Percentiles rank a stretch among this genome's conserved stretches.
Conservation (phyloP, 2,797 vertebrate genomes). For the Neoniphon sammara region DNA sequence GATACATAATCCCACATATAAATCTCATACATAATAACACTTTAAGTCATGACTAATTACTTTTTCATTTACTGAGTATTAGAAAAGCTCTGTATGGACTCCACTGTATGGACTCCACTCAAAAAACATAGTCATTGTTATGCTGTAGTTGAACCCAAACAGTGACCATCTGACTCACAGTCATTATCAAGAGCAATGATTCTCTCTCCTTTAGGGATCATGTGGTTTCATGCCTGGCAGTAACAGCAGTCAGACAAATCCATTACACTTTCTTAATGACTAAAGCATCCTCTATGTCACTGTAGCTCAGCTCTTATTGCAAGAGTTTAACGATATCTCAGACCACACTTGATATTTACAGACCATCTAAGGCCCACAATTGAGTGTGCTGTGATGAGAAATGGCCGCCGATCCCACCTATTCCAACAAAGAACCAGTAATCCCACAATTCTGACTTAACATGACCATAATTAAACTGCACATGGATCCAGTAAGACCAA, state of each 20-base stretch:
- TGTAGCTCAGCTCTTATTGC: not conserved
- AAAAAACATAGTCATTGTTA: constrained; percentile 2
- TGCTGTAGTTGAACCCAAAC: constrained; percentile 16
- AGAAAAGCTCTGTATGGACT: too few species aligned
- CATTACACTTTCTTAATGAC: constrained; percentile 17
- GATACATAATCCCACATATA: too few species aligned
- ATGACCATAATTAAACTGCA: constrained; percentile 11
- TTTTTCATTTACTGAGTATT: too few species aligned
- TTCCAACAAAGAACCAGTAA: not conserved
- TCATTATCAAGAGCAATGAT: constrained; percentile 16
- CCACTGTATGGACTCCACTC: too few species aligned
- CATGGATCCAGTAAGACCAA: constrained; percentile 6
- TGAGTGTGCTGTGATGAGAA: constrained; percentile 7
- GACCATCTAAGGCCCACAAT: not conserved
- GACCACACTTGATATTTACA: constrained; percentile 6
- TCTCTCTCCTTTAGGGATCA: constrained; percentile 19
- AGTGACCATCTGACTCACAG: constrained; percentile 6
- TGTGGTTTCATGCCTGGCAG: constrained; percentile 32
- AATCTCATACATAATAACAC: too few species aligned
- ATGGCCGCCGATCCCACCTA: not conserved
- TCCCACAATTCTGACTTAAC: constrained; percentile 19
- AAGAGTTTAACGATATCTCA: constrained; percentile 3
- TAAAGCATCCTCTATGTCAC: constrained; percentile 4
- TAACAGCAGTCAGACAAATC: constrained; percentile 41
- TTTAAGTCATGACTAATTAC: too few species aligned